Evolutionary conservation across 2,113 vertebrate species (phyloP).

Genomic region (Otis tarda): DNA sequence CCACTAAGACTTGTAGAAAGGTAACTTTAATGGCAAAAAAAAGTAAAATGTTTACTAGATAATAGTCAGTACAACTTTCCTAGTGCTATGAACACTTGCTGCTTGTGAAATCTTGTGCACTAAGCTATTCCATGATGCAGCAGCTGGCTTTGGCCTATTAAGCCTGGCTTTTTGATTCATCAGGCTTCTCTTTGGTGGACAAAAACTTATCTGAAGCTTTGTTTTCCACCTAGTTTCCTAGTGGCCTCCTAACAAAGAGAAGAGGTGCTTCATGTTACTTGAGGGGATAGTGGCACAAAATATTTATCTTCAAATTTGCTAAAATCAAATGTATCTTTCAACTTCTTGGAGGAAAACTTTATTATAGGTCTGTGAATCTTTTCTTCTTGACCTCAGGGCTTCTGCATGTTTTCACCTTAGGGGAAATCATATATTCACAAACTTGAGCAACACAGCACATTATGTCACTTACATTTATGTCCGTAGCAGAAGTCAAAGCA

Average conservation of each 20-base stretch:
- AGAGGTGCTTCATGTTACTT: background rate
- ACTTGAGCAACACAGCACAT: background rate
- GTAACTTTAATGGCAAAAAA: background rate
- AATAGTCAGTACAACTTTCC: background rate
- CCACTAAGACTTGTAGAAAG: background rate
- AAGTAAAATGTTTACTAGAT: background rate
- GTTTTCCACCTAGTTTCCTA: background rate
- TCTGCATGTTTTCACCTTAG: background rate
- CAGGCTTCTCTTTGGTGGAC: background rate
- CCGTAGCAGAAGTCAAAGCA: background rate
- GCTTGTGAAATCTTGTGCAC: background rate
- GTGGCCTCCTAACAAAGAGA: background rate
- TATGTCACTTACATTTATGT: background rate
- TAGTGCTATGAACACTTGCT: background rate
- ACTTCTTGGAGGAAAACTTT: background rate
- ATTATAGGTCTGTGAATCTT: background rate
- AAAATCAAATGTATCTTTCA: background rate
- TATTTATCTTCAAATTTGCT: background rate
- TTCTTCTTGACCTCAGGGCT: background rate
- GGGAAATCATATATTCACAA: background rate
- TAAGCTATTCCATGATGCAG: background rate
- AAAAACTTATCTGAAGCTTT: background rate
- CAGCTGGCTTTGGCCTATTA: background rate
- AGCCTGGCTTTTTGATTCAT: background rate
- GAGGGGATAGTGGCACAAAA: background rate